phyloP scores from a whole-genome alignment of 2,888 invertebrate genomes.

The Pyrocoelia pectoralis region DNA sequence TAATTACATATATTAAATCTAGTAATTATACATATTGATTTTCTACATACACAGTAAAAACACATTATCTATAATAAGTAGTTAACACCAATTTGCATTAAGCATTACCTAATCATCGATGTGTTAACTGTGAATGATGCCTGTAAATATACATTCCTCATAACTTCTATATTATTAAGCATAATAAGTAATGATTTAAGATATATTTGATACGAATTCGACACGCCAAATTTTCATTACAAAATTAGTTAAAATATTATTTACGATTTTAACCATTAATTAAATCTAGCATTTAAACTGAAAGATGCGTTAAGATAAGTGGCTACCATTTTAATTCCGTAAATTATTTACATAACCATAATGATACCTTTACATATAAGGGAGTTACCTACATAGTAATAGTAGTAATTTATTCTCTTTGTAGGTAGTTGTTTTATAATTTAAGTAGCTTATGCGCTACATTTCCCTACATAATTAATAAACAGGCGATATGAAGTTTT shows the following conservation, averaged over 20 bases:
- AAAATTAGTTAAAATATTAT: constrained; percentile 11
- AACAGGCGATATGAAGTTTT: no score
- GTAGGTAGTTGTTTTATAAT: background rate
- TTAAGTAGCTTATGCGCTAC: background rate
- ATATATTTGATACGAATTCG: constrained; percentile 6
- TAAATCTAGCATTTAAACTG: background rate
- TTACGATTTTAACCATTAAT: background rate
- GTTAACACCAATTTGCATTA: background rate
- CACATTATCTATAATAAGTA: constrained; percentile 6
- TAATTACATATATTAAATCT: background rate
- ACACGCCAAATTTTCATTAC: constrained; percentile 17
- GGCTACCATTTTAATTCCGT: background rate
- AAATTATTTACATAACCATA: background rate
- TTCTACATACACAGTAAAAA: background rate
- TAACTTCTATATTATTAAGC: constrained; percentile 8
- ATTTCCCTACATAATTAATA: no score
- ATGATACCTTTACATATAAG: background rate
- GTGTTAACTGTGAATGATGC: constrained; percentile 8
- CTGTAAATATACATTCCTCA: constrained; percentile 6
- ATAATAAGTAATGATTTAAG: constrained; percentile 11
- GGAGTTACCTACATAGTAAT: background rate
- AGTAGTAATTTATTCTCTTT: background rate
- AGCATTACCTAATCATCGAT: background rate
- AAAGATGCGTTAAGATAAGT: constrained; percentile 1
- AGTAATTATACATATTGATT: constrained; percentile 8